These are phyloP conservation scores for Nerophis ophidion DNA, from an alignment of 2,113 vertebrate species.

Conservation along the genomic window DNA sequence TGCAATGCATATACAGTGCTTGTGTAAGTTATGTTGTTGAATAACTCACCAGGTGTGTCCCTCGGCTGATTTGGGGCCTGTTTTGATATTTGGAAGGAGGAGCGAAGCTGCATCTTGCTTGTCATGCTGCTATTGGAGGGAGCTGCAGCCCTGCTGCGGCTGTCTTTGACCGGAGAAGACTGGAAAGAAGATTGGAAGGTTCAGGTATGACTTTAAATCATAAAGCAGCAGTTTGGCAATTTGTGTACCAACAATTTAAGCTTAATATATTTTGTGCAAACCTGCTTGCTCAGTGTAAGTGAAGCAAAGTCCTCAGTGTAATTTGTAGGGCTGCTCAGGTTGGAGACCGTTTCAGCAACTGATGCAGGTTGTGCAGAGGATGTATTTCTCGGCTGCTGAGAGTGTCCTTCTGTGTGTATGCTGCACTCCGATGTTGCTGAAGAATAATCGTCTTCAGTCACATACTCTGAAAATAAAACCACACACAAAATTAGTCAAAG, in stretches of 20 bases:
- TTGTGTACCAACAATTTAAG: neutral
- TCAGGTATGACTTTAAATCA: constrained; percentile 24
- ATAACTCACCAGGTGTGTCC: constrained; percentile 79
- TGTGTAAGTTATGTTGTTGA: neutral
- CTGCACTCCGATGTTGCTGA: constrained; percentile 70
- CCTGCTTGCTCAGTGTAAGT: constrained; percentile 64
- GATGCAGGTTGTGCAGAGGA: constrained; percentile 54
- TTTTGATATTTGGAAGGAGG: constrained; percentile 62
- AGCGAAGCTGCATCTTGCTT: constrained; percentile 61
- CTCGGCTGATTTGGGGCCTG: constrained; percentile 69
- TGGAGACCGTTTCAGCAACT: constrained; percentile 49
- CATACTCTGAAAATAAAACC: constrained; percentile 62
- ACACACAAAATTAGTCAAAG: neutral
- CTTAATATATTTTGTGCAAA: constrained; percentile 32
- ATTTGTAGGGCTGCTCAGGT: constrained; percentile 66
- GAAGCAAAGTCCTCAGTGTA: constrained; percentile 79
- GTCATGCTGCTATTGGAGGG: constrained; percentile 68
- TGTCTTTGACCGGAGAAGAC: constrained; percentile 74
- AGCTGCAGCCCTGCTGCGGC: constrained; percentile 67
- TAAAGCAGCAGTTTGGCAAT: too few species aligned
- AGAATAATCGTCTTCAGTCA: constrained; percentile 71
- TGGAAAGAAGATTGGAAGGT: constrained; percentile 36
- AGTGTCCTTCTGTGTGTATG: constrained; percentile 71
- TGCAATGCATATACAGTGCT: neutral
- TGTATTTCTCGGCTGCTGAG: constrained; percentile 68